Evolutionary conservation across 1,140 invertebrate genomes (phyloP), one percentile per base, ranked within the genome.

Genomic region (Paralvinella palmiformis): DNA sequence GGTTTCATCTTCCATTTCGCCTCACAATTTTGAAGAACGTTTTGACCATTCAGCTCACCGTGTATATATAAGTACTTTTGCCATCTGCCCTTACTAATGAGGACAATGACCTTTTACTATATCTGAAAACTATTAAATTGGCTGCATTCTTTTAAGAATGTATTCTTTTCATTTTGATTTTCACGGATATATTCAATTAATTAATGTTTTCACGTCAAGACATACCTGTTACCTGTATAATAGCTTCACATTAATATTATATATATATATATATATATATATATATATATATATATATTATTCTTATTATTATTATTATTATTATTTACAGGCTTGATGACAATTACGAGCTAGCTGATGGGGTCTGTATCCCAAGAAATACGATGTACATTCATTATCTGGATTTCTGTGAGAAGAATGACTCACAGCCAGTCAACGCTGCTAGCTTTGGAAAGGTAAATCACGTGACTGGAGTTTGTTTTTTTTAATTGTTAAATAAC

Each of bases 401-500:
- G 22, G 82, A 85, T 63, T 85, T 83, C 73, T 85, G 84, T 69
- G 73, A 75, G 53, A 79, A 75, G 55, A 81, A 81, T 55, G 75
- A 78, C 60, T 79, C 81, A 41, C 80, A 83, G 62, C 84, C 85
- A 0, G 83, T 85, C 58, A 85, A 85, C 67, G 85, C 85, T 1
- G 85, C 85, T 22, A 85, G 83, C 63, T 85, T 85, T 70, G 85
- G 85, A 58, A 85, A 85, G 80, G 84, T 85, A 71, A 64, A 67
- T 68, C 15, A 24, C 10, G 20, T 1, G 10, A 10, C 20, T 5
- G 48, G 2, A 29, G 24, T 29, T 7, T 13, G 24, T 13, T 52
- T 29, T 22, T 52, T 29, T 22, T 10, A 6, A 29, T 52, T 7
- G 13, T 13, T 22, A 52, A 20, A 20, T 52, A 2, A 13, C 24